Conservation (phyloP, 2,888 invertebrate species). For the Rhaphigaster nebulosa region DNA sequence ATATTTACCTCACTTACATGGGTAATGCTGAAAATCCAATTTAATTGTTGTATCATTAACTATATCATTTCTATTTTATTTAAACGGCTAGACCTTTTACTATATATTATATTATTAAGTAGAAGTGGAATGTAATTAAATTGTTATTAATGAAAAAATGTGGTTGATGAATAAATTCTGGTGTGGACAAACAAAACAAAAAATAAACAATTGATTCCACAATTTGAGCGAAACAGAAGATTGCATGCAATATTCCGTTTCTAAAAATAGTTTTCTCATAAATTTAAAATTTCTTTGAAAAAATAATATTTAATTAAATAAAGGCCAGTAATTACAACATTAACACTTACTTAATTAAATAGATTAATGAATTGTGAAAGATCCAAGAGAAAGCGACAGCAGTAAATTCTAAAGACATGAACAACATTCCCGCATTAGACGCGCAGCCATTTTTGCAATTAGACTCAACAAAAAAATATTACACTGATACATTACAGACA, state of each 20-base stretch:
- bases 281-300: not conserved
- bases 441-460: slow-evolving; percentile 12
- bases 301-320: not conserved
- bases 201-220: no score
- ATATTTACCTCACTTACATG: no score
- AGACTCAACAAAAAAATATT: not conserved
- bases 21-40: no score
- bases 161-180: no score
- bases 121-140: no score
- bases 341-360: not conserved
- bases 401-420: not conserved
- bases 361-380: not conserved
- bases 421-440: slow-evolving; percentile 9
- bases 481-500: not conserved
- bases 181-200: no score
- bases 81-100: no score
- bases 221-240: not conserved
- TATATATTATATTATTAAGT: no score
- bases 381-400: not conserved
- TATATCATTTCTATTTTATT: no score
- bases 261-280: not conserved
- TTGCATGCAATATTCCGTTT: not conserved
- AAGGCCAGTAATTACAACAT: not conserved
- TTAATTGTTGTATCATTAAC: no score
- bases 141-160: no score